Evolutionary conservation across 2,888 invertebrate genomes (phyloP).

Genomic region (Brachyptera risi): DNA sequence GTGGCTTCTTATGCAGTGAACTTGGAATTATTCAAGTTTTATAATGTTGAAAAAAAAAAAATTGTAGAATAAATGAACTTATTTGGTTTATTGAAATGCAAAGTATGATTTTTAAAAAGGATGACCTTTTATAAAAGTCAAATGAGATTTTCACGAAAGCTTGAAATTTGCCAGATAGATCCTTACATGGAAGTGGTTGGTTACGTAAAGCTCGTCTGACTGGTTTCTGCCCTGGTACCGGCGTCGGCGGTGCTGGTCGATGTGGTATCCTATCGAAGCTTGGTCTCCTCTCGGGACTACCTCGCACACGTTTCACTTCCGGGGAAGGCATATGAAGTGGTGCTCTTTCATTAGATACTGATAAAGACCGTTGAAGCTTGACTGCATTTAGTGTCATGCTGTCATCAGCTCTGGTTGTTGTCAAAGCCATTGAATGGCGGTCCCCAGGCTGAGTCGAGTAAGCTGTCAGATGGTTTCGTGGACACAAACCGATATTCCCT

Average conservation of each 20-base stretch:
- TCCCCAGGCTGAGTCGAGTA: not conserved
- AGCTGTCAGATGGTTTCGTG: conserved; percentile 40
- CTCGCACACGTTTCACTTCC: not conserved
- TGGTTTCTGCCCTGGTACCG: conserved; percentile 33
- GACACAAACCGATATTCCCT: conserved; percentile 42
- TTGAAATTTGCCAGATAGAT: too few species aligned
- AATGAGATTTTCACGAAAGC: too few species aligned
- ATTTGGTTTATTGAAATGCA: too few species aligned
- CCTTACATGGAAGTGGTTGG: conserved; percentile 7
- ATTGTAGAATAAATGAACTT: too few species aligned
- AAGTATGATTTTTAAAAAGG: too few species aligned
- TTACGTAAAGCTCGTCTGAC: conserved; percentile 23
- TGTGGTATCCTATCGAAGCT: conserved; percentile 36
- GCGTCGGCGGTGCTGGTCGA: conserved; percentile 38
- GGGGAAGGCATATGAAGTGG: not conserved
- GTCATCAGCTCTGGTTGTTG: too few species aligned
- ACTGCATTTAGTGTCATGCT: too few species aligned
- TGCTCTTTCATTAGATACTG: not conserved
- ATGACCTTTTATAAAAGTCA: too few species aligned
- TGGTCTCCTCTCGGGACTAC: not conserved
- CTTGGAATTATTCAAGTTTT: too few species aligned
- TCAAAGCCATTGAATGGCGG: not conserved
- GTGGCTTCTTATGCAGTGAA: too few species aligned
- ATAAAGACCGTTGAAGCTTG: not conserved
- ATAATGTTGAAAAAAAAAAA: too few species aligned